Evolutionary conservation across 2,113 vertebrate species (phyloP).

Genomic region (Brienomyrus longianalis): DNA sequence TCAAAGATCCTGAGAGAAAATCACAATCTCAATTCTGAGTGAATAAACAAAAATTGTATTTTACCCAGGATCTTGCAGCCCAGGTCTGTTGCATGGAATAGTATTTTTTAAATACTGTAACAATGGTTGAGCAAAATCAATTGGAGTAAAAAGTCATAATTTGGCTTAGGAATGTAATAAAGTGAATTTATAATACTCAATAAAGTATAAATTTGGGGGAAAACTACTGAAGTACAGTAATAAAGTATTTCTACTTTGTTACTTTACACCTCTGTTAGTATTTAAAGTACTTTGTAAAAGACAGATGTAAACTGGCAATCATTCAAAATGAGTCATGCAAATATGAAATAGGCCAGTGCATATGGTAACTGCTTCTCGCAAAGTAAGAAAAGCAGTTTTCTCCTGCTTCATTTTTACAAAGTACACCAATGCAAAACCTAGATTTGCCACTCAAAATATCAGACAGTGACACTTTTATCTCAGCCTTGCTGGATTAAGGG

Average conservation of each 20-base stretch:
- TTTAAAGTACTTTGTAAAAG: not conserved
- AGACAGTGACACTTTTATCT: not conserved
- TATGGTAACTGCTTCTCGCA: not conserved
- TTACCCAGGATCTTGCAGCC: not conserved
- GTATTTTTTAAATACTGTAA: not conserved
- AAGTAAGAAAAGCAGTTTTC: not conserved
- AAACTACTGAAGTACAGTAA: not conserved
- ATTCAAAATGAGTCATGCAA: not conserved
- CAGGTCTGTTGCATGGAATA: not conserved
- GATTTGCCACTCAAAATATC: not conserved
- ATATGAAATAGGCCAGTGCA: not conserved
- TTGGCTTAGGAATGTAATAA: not conserved
- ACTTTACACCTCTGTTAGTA: not conserved
- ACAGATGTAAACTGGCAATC: not conserved
- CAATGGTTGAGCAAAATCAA: not conserved
- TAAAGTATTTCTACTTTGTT: not conserved
- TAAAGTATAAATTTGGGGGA: not conserved
- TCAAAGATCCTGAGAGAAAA: not conserved
- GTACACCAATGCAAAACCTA: not conserved
- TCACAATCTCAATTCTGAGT: not conserved
- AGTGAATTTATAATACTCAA: not conserved
- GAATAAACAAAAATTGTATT: not conserved
- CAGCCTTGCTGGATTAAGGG: not conserved
- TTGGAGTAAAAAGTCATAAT: not conserved
- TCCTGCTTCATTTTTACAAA: not conserved